phyloP scores from a whole-genome alignment of 2,888 invertebrate genomes.

The Temnothorax rugatulus region DNA sequence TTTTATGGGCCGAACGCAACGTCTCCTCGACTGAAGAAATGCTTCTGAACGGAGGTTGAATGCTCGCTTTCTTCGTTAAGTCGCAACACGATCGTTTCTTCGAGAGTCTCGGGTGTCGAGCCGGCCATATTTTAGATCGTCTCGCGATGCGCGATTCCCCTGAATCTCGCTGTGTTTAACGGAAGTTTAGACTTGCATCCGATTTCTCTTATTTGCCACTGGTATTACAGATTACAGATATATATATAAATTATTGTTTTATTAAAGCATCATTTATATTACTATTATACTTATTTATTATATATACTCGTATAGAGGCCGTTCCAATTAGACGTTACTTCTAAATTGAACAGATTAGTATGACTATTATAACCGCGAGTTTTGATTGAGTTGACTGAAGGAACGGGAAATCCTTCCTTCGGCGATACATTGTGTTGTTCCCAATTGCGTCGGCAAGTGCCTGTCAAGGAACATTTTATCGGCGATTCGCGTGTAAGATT shows the following conservation, averaged over 20 bases:
- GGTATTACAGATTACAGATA: background rate
- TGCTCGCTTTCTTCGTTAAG: conserved; percentile 76
- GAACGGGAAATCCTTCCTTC: background rate
- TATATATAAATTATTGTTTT: conserved; percentile 10
- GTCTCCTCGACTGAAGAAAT: conserved; percentile 73
- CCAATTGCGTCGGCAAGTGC: conserved; percentile 28
- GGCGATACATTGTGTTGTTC: background rate
- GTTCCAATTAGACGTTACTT: background rate
- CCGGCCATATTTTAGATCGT: conserved; percentile 72
- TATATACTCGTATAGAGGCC: background rate
- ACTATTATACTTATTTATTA: background rate
- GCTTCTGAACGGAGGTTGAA: conserved; percentile 70
- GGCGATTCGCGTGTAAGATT: conserved; percentile 40
- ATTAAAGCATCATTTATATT: background rate
- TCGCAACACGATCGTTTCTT: conserved; percentile 76
- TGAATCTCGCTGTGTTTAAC: conserved; percentile 55
- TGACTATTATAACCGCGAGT: background rate
- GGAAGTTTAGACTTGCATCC: conserved; percentile 26
- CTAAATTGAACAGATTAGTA: conserved; percentile 1
- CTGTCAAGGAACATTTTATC: conserved; percentile 61
- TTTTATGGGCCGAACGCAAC: conserved; percentile 72
- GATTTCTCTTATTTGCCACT: conserved; percentile 1
- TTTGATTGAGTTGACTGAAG: background rate
- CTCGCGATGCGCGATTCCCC: conserved; percentile 60
- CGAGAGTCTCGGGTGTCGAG: conserved; percentile 69